Base-by-base conservation (phyloP, 2,797 vertebrate genomes). In the Typhlichthys eigenmanni region DNA sequence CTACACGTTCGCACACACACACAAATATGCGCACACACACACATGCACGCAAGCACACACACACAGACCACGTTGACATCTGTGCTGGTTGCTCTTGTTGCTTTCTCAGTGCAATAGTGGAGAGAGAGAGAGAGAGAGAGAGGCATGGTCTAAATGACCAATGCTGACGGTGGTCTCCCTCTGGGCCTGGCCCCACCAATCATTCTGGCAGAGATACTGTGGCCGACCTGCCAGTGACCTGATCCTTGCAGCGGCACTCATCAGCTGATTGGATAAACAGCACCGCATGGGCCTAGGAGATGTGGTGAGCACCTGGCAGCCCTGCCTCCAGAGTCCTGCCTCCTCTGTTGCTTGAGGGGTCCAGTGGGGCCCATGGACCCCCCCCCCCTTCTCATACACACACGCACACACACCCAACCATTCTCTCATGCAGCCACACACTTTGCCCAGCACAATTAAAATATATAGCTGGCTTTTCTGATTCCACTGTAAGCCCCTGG, bases 241-340 rank as follows among this genome's bases (percentile, higher is more conserved):
- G 78, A 64, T 7, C 47, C 16, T 17, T 32, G 32, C 13, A 17
- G 24, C 2, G 11, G 57, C 9, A 6, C 47, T 71, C 68, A 77
- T 83, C 85, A 80, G 83, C 82, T 86, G 83, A 89, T 80, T 84
- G 76, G 65, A 76, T 77, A 80, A 84, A 84, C 86, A 85, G 69
- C 69, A 69, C 58, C 5, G 55, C 3, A 19, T 60, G 69, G 43
- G 7, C 63, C 19, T 51, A 9, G 51, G 66, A 70, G 75, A 78
- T 61, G 70, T 62, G 75, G 49, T 68, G 47, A 77, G 78, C 82
- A 86, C 87, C 84, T 86, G 58, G 8, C 2, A n/a, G 16, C 17
- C 55, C 50, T 46, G 56, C 59, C 65, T 80, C 71, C 66, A 69
- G 75, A 74, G 84, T 77, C 74, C 75, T 13, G 69, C 79, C 77